Conservation (phyloP, 2,113 vertebrate species). For the Atrichornis clamosus region DNA sequence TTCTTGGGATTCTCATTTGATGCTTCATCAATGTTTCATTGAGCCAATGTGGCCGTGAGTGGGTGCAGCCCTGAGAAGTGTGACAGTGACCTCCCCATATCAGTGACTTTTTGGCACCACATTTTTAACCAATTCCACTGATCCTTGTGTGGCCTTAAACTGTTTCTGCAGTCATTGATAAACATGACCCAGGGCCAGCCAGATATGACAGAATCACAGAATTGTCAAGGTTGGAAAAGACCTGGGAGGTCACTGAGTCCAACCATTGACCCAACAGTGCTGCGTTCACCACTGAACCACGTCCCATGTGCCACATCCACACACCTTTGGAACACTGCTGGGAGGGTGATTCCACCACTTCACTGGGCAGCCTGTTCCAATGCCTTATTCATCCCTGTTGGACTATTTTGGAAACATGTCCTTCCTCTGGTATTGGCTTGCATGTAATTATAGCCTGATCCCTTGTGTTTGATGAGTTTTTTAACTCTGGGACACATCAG, state of each 20-base stretch:
- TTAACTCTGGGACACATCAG: accelerated
- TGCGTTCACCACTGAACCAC: not conserved
- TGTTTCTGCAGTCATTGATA: not conserved
- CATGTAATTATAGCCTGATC: not conserved
- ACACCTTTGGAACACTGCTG: not conserved
- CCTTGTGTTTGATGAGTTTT: not conserved
- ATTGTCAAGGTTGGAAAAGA: not conserved
- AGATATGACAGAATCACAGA: not conserved
- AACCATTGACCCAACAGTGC: not conserved
- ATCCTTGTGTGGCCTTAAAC: not conserved
- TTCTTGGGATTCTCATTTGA: not conserved
- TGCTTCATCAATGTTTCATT: not conserved
- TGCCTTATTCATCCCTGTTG: not conserved
- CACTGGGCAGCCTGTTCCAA: not conserved
- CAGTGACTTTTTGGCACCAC: not conserved
- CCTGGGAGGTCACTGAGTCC: not conserved
- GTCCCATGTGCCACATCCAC: not conserved
- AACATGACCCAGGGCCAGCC: not conserved
- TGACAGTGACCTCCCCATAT: not conserved
- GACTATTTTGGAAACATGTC: not conserved
- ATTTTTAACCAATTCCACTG: not conserved
- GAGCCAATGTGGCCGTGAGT: not conserved
- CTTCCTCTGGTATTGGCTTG: not conserved
- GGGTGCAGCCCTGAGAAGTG: not conserved
- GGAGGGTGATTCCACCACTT: not conserved